Base-by-base conservation (phyloP, 2,797 vertebrate genomes). In the Syndactyla subalaris region DNA sequence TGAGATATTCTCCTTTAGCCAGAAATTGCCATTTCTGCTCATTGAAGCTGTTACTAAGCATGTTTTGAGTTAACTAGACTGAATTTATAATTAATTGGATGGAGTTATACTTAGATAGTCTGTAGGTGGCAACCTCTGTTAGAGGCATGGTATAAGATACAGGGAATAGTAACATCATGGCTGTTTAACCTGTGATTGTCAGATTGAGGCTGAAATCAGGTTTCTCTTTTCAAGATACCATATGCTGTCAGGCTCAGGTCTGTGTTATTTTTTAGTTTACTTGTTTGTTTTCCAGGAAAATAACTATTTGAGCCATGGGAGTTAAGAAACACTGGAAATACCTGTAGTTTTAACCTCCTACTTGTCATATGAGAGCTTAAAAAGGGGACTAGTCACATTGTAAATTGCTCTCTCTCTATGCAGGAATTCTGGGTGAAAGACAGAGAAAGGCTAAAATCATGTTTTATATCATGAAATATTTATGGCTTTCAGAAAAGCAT, bases 51-150 rank as follows among this genome's bases (percentile, higher is more conserved):
- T 68, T 91, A 62, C 58, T 62, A 62, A 94, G 74, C 39, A 38
- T 90, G 55, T 86, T 93, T 85, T 81, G 72, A 59, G 74, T 88
- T 95, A 92, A 93, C 55, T 70, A 73, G 63, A 34, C 70, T 92
- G 86, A 94, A 92, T 95, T 92, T 84, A 45, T 88, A 95, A 95
- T 90, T 84, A 81, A 62, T 88, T 82, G 63, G 81, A 86, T 89
- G 61, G 68, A 94, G 88, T 95, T 97, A 94, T 84, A 91, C 93
- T 94, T 93, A 70, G 94, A 46, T 62, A 87, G 88, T 78, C 83
- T 88, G 92, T 90, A 88, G 93, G 94, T 94, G 96, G 85, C 77
- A 90, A 84, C 80, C 90, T 90, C 88, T 94, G 48, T 62, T 82
- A 59, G 67, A 92, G 46, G 21, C 55, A 63, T 52, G 74, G 55